Base-by-base conservation (phyloP, 2,888 invertebrate genomes). In the Drosophila paramelanica region DNA sequence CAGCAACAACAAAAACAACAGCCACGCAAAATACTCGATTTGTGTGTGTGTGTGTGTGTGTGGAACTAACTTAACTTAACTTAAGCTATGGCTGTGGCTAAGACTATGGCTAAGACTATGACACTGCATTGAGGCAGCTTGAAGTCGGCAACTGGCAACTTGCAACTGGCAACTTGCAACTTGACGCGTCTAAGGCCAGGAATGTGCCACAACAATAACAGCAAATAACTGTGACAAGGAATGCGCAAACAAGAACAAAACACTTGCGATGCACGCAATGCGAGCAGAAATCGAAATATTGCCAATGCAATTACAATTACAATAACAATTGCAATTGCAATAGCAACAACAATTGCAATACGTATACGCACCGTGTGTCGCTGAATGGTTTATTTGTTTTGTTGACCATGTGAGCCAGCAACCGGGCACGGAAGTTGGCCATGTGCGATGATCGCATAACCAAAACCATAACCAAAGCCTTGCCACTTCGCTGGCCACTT, bases 231-330 rank as follows among this genome's bases (percentile, higher is more conserved):
- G 75, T 82, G 77, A 69, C 55, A 73, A 69, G 79, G 82, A 85
- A 82, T 82, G 82, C 67, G 56, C 64, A 85, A 82, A 88, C 77
- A 85, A 73, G 86, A 82, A 82, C 77, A 79, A 69, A 85, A 88
- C 83, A 82, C 88, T 79, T 46, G 77, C 56, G 56, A 39, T 53
- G 74, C 70, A 68, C 69, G 73, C 77, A 79, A 79, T 66, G 80
- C 49, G 67, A 65, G 53, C 56, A 53, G 52, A 73, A 66, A 86
- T 64, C 60, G 36, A 53, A 67, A 67, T 23, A 53, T 46, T 66
- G 52, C 53, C 52, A 62, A 59, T 61, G 55, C 77, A 51, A 61
- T 60, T 38, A 39, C 58, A 86, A 62, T 56, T 27, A 31, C 59
- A 81, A 51, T 67, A 3, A 23, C 77, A 51, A 61, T 60, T 38